Percentiles rank a stretch among this genome's conserved stretches.
These are phyloP conservation scores for Apus apus DNA, from an alignment of 2,113 vertebrate species.

Conservation along the genomic window DNA sequence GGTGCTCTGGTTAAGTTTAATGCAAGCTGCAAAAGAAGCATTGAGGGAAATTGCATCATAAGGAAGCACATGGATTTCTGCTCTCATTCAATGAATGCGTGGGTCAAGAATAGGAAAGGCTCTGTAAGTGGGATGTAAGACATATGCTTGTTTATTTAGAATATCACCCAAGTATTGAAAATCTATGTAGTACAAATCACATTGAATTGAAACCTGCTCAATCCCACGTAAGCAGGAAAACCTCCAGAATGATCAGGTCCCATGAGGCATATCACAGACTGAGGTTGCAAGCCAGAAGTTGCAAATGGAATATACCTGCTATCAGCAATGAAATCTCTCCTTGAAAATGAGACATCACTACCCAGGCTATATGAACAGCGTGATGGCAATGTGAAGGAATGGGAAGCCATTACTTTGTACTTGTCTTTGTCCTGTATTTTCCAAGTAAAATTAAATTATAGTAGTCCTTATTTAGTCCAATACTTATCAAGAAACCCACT, in stretches of 20 bases:
- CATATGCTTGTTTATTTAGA: not conserved
- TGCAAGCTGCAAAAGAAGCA: not conserved
- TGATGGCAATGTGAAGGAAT: not conserved
- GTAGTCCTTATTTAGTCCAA: not conserved
- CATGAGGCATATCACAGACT: no score
- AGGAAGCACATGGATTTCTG: not conserved
- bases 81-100: not conserved
- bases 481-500: not conserved
- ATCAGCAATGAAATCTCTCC: not conserved
- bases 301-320: not conserved
- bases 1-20: not conserved
- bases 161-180: accelerated
- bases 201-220: not conserved
- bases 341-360: not conserved
- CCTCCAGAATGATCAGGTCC: not conserved
- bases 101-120: not conserved
- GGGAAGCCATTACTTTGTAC: not conserved
- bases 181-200: not conserved
- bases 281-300: not conserved
- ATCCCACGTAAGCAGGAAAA: not conserved
- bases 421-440: not conserved
- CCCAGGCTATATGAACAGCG: not conserved
- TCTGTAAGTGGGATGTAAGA: not conserved
- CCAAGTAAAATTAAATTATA: not conserved
- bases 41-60: not conserved